Evolutionary conservation across 2,888 invertebrate genomes (phyloP).

Genomic region (Acanthococcus lagerstroemiae): DNA sequence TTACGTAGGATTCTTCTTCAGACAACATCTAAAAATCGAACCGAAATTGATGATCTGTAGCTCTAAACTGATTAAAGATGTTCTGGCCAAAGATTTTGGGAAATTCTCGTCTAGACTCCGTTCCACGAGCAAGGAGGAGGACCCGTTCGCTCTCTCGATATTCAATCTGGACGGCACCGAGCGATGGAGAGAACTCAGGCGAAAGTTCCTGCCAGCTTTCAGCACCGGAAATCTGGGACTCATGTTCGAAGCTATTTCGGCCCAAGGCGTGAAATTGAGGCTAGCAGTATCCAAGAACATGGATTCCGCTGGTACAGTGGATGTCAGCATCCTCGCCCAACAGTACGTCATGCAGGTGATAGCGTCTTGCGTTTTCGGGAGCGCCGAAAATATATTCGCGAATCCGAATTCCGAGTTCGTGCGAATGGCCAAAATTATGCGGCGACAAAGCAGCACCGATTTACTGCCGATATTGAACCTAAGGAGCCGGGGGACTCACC

Average conservation of each 20-base stretch:
- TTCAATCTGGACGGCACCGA: conserved; percentile 18
- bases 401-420: background rate
- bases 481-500: background rate
- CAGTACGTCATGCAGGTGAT: conserved; percentile 4
- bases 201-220: background rate
- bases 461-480: background rate
- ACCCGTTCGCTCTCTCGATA: conserved; percentile 8
- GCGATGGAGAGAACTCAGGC: conserved; percentile 1
- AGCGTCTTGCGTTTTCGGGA: background rate
- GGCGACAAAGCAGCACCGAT: background rate
- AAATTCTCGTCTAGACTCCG: background rate
- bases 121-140: background rate
- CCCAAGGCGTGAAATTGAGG: conserved; percentile 2
- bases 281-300: background rate
- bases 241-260: conserved; percentile 3
- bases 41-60: conserved; percentile 2
- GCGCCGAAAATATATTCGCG: background rate
- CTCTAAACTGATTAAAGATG: background rate
- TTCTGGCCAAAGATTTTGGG: background rate
- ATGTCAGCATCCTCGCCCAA: background rate
- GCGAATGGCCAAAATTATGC: background rate
- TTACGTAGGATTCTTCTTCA: background rate
- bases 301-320: background rate
- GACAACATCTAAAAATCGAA: background rate
- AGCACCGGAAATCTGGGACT: conserved; percentile 1